Percentiles rank a stretch among this genome's conserved stretches.
These are phyloP conservation scores for Trachelipus rathkii DNA, from an alignment of 1,140 invertebrate species.

Conservation along the genomic window DNA sequence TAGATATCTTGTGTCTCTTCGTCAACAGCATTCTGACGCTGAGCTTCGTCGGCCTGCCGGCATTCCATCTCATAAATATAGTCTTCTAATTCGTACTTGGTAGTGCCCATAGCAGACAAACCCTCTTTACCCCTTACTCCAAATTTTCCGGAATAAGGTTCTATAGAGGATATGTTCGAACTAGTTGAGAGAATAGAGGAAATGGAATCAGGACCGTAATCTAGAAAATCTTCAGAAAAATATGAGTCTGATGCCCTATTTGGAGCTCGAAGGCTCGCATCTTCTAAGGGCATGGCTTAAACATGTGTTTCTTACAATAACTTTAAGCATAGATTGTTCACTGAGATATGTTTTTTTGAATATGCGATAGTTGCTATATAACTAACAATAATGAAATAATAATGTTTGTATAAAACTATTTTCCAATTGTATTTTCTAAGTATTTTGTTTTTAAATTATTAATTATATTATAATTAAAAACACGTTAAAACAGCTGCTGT, in stretches of 20 bases:
- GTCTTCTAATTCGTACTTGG: constrained; percentile 54
- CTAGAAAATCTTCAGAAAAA: background rate
- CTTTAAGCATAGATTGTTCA: background rate
- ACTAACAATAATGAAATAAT: too few species aligned
- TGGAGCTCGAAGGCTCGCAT: background rate
- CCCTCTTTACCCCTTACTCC: background rate
- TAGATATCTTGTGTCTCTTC: constrained; percentile 64
- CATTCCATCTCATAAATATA: constrained; percentile 59
- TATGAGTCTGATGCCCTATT: background rate
- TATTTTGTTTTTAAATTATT: too few species aligned
- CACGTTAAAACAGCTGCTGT: too few species aligned
- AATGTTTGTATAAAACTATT: too few species aligned
- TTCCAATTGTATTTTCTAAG: too few species aligned
- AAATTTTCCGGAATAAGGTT: background rate
- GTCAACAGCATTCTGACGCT: constrained; percentile 53
- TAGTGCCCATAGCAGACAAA: background rate
- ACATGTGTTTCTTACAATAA: background rate
- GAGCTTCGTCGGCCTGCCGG: constrained; percentile 53
- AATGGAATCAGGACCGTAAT: background rate
- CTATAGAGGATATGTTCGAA: background rate
- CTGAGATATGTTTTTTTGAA: too few species aligned
- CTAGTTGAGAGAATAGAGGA: background rate
- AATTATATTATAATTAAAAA: too few species aligned
- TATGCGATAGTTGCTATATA: too few species aligned
- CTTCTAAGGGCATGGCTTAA: constrained; percentile 9